Evolutionary conservation across 1,140 invertebrate genomes (phyloP).

Genomic region (Rhyzopertha dominica): DNA sequence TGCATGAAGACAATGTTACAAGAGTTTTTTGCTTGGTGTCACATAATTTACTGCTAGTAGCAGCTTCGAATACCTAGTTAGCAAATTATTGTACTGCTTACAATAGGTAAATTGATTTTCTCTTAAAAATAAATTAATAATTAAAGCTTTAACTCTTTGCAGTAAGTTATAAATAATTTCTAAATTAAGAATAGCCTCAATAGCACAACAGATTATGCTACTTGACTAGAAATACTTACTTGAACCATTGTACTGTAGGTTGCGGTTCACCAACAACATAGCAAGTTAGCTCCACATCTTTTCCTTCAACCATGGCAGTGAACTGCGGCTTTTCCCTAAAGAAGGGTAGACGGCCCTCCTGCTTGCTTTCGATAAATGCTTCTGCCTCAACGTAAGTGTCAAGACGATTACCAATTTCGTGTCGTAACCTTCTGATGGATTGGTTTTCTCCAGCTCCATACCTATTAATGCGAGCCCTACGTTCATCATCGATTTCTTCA

Average conservation of each 20-base stretch:
- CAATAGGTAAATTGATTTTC: too few relatives aligned
- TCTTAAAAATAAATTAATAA: not conserved
- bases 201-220: not conserved
- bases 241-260: slow-evolving; percentile 93
- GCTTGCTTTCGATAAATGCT: slow-evolving; percentile 72
- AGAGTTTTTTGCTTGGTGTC: too few relatives aligned
- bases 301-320: slow-evolving; percentile 72
- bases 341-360: slow-evolving; percentile 73
- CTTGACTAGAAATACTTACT: slow-evolving; percentile 50
- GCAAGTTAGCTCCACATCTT: slow-evolving; percentile 73
- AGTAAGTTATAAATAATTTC: not conserved
- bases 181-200: not conserved
- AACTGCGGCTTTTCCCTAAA: slow-evolving; percentile 77
- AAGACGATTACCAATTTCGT: slow-evolving; percentile 68
- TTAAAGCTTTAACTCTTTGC: not conserved
- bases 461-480: slow-evolving; percentile 70
- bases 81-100: too few relatives aligned
- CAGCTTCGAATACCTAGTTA: too few relatives aligned
- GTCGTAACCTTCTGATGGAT: slow-evolving; percentile 64
- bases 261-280: slow-evolving; percentile 84
- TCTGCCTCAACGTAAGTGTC: slow-evolving; percentile 80
- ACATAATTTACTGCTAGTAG: too few relatives aligned
- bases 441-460: slow-evolving; percentile 67
- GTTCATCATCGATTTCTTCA: slow-evolving; percentile 90
- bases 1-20: too few relatives aligned